A percentile compares a stretch with the other conserved stretches of the same genome.
phyloP scores from a whole-genome alignment of 2,797 vertebrate genomes.

The Catharus ustulatus region DNA sequence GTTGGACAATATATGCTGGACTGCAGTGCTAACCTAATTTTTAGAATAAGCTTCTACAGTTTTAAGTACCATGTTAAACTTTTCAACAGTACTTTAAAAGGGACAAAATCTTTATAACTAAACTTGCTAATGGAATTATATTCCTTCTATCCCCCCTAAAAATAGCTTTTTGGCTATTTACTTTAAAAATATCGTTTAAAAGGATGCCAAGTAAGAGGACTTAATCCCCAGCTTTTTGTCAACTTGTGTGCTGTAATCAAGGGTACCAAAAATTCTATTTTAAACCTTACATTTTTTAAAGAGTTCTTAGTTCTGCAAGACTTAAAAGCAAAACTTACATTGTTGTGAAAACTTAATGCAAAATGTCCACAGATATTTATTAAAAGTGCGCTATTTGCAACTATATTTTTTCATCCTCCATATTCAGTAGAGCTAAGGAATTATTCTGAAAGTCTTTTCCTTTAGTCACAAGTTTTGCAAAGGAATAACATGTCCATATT shows the following conservation, averaged over 20 bases:
- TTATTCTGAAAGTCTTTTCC: background rate
- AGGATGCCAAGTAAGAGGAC: background rate
- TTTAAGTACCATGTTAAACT: background rate
- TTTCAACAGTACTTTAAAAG: background rate
- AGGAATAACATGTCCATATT: background rate
- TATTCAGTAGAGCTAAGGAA: background rate
- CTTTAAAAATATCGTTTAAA: background rate
- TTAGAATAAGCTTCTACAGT: background rate
- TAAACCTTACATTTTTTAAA: background rate
- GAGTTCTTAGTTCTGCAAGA: background rate
- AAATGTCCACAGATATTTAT: background rate
- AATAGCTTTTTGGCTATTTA: background rate
- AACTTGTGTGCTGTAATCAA: background rate
- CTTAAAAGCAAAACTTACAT: background rate
- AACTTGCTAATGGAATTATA: background rate
- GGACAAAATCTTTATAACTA: background rate
- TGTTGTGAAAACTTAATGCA: background rate
- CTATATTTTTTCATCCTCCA: background rate
- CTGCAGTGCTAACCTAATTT: background rate
- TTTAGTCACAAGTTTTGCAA: background rate
- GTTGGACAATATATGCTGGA: constrained; percentile 8
- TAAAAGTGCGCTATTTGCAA: background rate
- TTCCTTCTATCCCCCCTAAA: background rate
- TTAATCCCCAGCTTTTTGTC: background rate
- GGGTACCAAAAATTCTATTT: background rate